Evolutionary conservation across 2,113 vertebrate species (phyloP).

Genomic region (Trachemys scripta): DNA sequence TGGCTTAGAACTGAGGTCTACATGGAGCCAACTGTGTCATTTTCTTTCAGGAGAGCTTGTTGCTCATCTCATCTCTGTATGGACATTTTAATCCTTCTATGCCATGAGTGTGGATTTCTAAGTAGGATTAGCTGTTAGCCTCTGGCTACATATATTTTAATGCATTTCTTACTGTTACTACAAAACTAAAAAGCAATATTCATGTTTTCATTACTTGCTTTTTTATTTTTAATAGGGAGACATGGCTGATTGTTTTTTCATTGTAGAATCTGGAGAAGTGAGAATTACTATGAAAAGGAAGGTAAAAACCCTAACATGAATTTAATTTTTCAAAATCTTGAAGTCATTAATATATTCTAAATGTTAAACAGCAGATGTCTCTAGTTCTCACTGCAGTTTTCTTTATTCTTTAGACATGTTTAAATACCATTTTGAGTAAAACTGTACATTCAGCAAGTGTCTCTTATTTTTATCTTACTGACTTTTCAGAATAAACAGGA

Average conservation of each 20-base stretch:
- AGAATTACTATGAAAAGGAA: slow-evolving; percentile 97
- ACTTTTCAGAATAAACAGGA: slow-evolving; percentile 80
- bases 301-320: slow-evolving; percentile 78
- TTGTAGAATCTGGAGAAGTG: slow-evolving; percentile 98
- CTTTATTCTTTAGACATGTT: background rate
- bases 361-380: background rate
- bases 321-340: background rate
- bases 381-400: background rate
- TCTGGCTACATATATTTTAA: background rate
- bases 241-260: slow-evolving; percentile 96
- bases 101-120: background rate
- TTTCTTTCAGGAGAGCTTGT: background rate
- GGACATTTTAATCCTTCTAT: background rate
- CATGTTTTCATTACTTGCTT: background rate
- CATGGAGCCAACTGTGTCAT: background rate
- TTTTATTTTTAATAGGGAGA: slow-evolving; percentile 86
- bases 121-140: background rate
- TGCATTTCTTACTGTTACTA: background rate
- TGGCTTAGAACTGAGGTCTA: background rate
- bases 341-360: background rate
- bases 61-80: background rate
- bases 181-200: background rate
- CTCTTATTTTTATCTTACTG: background rate
- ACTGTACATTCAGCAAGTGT: background rate
- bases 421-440: background rate